Percentiles rank a stretch among this genome's conserved stretches.
phyloP scores from a whole-genome alignment of 2,113 vertebrate genomes.

The Gorsachius goisagi region DNA sequence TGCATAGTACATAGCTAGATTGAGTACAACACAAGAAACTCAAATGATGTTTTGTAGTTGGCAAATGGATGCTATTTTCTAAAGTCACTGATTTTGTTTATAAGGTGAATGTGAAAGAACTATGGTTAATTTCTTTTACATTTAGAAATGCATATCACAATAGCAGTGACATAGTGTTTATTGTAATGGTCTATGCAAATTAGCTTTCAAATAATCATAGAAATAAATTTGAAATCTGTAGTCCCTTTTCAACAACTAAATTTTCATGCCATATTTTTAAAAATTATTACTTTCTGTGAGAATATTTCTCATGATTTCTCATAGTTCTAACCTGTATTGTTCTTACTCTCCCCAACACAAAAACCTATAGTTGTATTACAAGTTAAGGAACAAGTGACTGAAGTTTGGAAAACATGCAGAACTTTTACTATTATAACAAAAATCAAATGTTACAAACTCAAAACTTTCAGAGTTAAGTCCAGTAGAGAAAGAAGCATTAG shows the following conservation, averaged over 20 bases:
- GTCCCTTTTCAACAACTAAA: background rate
- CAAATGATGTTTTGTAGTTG: background rate
- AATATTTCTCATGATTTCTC: background rate
- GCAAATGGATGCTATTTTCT: background rate
- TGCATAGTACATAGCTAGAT: background rate
- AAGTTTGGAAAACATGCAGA: background rate
- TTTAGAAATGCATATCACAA: background rate
- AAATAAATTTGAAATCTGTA: background rate
- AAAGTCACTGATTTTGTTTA: background rate
- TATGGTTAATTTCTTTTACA: background rate
- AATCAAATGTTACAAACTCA: background rate
- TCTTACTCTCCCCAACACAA: background rate
- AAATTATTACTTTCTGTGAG: background rate
- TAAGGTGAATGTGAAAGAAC: background rate
- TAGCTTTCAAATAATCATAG: background rate
- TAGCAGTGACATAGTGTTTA: background rate
- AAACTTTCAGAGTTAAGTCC: background rate
- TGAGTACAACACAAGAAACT: background rate
- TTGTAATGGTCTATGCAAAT: background rate
- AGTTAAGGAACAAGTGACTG: background rate
- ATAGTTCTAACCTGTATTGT: background rate
- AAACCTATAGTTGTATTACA: background rate
- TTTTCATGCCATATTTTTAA: accelerated
- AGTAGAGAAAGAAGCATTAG: background rate
- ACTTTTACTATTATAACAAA: background rate